A percentile compares a stretch with the other conserved stretches of the same genome.
phyloP scores from a whole-genome alignment of 2,797 vertebrate species.

The Pangasius macronema region DNA sequence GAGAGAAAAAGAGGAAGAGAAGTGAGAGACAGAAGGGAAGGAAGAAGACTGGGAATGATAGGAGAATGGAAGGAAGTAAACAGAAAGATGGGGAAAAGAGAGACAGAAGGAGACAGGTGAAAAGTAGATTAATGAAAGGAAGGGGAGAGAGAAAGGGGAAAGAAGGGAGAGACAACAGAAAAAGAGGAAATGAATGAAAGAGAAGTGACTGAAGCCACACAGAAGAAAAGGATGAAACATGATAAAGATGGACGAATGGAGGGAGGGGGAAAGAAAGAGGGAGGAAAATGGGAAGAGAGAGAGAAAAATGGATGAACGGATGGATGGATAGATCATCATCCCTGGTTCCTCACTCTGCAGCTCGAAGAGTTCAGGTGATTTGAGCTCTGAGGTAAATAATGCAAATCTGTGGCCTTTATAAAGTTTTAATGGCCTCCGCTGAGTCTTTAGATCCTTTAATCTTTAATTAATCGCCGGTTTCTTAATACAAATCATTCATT shows the following conservation, averaged over 20 bases:
- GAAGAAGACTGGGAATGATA: background rate
- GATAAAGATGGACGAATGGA: background rate
- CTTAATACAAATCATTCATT: background rate
- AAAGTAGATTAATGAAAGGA: background rate
- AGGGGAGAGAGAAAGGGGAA: background rate
- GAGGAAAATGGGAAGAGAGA: background rate
- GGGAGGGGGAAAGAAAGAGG: background rate
- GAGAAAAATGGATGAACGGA: background rate
- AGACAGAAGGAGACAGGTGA: background rate
- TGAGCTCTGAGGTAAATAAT: background rate
- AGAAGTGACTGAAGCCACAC: background rate
- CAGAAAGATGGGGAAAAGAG: background rate
- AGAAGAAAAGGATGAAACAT: background rate
- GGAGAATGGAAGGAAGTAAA: background rate
- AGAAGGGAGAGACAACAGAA: background rate
- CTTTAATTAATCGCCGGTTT: background rate
- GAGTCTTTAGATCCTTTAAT: background rate
- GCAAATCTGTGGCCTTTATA: background rate
- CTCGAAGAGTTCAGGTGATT: background rate
- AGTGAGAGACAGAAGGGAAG: background rate
- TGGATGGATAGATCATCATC: background rate
- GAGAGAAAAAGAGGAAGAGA: background rate
- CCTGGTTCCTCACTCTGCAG: background rate
- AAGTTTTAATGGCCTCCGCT: background rate
- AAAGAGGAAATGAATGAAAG: background rate